These are phyloP conservation scores for Amphiprion ocellaris DNA, from an alignment of 2,113 vertebrate genomes.

Conservation along the genomic window DNA sequence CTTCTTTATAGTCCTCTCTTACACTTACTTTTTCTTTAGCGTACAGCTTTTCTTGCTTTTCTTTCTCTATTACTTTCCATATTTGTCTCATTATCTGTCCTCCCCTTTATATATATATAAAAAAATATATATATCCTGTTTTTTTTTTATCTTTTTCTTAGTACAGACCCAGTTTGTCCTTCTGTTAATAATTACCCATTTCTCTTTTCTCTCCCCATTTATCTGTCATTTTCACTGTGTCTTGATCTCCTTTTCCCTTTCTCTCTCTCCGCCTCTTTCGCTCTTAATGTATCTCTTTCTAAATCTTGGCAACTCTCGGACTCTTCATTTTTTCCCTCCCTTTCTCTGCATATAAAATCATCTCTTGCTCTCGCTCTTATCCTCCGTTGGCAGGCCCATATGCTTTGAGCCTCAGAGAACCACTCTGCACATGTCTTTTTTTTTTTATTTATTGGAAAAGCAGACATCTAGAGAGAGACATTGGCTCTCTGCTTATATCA, in stretches of 20 bases:
- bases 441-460: constrained; percentile 33
- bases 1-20: background rate
- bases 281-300: constrained; percentile 28
- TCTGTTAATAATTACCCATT: constrained; percentile 24
- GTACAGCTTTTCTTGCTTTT: background rate
- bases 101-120: background rate
- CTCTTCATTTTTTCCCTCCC: constrained; percentile 7
- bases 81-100: constrained; percentile 3
- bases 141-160: background rate
- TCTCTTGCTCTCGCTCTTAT: constrained; percentile 1
- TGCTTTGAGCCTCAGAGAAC: constrained; percentile 45
- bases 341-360: constrained; percentile 18
- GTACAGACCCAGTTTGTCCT: constrained; percentile 23
- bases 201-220: constrained; percentile 17
- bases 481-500: constrained; percentile 43
- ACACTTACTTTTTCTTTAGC: background rate
- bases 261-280: constrained; percentile 16
- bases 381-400: constrained; percentile 30
- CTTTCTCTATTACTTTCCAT: background rate
- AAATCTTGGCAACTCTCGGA: constrained; percentile 6
- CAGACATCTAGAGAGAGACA: constrained; percentile 36
- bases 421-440: constrained; percentile 13
- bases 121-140: background rate
- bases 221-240: constrained; percentile 32
- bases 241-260: constrained; percentile 3